Evolutionary conservation across 2,888 invertebrate species (phyloP).

Genomic region (Neoscelio sp.): DNA sequence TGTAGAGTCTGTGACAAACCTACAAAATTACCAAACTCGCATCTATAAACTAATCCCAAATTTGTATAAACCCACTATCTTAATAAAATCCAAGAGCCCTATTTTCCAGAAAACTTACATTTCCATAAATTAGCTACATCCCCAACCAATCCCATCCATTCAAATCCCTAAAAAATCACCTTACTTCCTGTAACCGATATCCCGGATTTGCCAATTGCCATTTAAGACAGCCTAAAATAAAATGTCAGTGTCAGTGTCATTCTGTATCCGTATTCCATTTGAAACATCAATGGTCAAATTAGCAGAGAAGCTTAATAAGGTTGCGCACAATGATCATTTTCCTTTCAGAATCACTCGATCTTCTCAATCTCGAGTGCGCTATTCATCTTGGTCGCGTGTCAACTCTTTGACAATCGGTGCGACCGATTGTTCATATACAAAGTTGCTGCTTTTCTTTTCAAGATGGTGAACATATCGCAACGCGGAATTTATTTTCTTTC

Average conservation of each 20-base stretch:
- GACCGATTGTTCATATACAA: constrained; percentile 68
- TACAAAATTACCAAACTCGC: too few relatives aligned
- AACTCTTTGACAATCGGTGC: constrained; percentile 72
- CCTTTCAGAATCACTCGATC: constrained; percentile 7
- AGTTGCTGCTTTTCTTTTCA: constrained; percentile 61
- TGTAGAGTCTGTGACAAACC: too few relatives aligned
- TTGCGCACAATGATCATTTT: constrained; percentile 18
- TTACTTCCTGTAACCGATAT: constrained; percentile 30
- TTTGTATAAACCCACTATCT: too few relatives aligned
- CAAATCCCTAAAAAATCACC: too few relatives aligned
- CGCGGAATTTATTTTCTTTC: constrained; percentile 70
- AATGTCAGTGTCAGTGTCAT: constrained; percentile 34
- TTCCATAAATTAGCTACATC: too few relatives aligned
- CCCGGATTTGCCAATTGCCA: not conserved
- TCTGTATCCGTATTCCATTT: not conserved
- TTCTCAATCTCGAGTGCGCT: constrained; percentile 40
- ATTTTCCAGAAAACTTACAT: too few relatives aligned
- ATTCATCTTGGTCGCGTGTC: constrained; percentile 75
- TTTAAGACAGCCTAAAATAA: constrained; percentile 14
- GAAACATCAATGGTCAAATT: constrained; percentile 6
- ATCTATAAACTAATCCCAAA: too few relatives aligned
- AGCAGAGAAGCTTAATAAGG: constrained; percentile 28
- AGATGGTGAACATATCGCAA: constrained; percentile 42
- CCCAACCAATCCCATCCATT: constrained; percentile 10
- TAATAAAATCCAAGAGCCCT: too few relatives aligned